Evolutionary conservation across 2,797 vertebrate species (phyloP).

Genomic region (Sebastes iracundus): DNA sequence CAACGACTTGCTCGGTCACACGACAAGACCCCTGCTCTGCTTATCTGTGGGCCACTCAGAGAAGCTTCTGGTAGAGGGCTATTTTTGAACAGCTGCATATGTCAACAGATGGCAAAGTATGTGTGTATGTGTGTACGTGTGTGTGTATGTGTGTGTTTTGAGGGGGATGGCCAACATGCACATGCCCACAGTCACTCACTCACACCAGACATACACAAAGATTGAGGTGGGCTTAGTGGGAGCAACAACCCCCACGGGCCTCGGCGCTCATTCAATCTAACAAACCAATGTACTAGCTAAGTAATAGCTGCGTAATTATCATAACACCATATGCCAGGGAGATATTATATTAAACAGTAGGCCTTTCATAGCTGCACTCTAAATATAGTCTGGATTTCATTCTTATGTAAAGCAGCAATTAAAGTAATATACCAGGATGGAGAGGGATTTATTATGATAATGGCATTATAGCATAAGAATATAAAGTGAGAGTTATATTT

Average conservation of each 20-base stretch:
- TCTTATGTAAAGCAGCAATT: conserved; percentile 53
- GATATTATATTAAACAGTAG: conserved; percentile 43
- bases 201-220: conserved; percentile 2
- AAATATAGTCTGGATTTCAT: conserved; percentile 62
- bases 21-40: conserved; percentile 13
- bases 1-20: conserved; percentile 11
- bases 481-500: neutral
- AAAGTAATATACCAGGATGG: conserved; percentile 5
- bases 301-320: conserved; percentile 46
- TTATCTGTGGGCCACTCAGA: conserved; percentile 46
- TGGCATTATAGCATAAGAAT: conserved; percentile 1
- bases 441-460: conserved; percentile 21
- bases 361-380: conserved; percentile 33
- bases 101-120: conserved; percentile 80
- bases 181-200: conserved; percentile 26
- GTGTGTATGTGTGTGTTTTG: neutral
- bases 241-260: neutral
- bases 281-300: neutral
- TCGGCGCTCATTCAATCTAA: conserved; percentile 19
- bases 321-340: conserved; percentile 46
- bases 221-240: conserved; percentile 1
- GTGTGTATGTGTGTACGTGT: conserved; percentile 26
- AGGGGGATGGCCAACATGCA: conserved; percentile 7
- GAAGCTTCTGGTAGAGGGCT: conserved; percentile 71
- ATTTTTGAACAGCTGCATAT: conserved; percentile 81